phyloP scores from a whole-genome alignment of 2,797 vertebrate genomes.

The Bradypus variegatus region DNA sequence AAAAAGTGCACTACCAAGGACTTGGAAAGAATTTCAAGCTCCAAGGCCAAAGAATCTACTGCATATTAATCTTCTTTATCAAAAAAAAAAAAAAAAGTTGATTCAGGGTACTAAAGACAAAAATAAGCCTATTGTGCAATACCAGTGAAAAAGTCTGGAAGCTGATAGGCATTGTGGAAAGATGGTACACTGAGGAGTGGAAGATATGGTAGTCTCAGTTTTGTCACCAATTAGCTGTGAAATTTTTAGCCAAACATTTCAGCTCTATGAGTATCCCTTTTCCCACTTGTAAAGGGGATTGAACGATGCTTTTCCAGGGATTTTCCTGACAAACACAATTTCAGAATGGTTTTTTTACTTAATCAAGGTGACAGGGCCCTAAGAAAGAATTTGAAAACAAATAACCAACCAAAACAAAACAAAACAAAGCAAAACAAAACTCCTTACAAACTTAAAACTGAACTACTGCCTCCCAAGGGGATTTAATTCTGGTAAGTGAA shows the following conservation, averaged over 20 bases:
- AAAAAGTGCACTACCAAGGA: constrained; percentile 31
- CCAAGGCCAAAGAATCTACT: constrained; percentile 51
- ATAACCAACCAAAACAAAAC: no score
- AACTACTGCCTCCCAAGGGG: not conserved
- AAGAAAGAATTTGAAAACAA: not conserved
- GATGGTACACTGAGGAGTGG: not conserved
- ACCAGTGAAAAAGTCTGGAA: not conserved
- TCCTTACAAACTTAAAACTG: constrained; percentile 13
- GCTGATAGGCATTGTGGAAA: not conserved
- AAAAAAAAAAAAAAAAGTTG: constrained; percentile 33
- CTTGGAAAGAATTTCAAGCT: constrained; percentile 33
- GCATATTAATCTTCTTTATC: constrained; percentile 53
- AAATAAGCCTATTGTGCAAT: constrained; percentile 38
- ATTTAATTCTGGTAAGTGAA: not conserved
- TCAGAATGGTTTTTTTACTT: not conserved
- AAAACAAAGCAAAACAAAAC: not conserved
- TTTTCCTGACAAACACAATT: constrained; percentile 30
- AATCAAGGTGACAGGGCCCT: constrained; percentile 16
- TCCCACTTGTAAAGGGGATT: not conserved
- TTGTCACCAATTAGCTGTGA: not conserved
- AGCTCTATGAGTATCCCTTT: not conserved
- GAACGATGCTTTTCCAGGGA: not conserved
- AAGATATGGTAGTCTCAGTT: not conserved
- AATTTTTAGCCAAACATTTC: not conserved
- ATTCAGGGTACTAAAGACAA: constrained; percentile 26